phyloP scores from a whole-genome alignment of 2,113 vertebrate genomes.

The Aphyosemion australe region DNA sequence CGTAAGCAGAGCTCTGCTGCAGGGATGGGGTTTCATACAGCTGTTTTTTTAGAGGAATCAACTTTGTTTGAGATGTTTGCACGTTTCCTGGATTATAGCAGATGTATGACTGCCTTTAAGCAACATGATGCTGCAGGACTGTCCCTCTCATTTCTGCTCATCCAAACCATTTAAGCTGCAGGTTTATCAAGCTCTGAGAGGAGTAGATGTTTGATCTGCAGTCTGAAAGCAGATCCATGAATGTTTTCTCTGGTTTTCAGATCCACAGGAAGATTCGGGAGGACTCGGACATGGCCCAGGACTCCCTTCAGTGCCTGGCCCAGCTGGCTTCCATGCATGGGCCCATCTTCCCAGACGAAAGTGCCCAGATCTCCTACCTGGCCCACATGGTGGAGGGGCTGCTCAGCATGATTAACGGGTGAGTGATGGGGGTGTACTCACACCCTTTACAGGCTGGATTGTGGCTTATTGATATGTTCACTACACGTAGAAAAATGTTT shows the following conservation, averaged over 20 bases:
- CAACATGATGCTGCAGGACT: too few species aligned
- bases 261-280: constrained; percentile 98
- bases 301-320: constrained; percentile 96
- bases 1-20: neutral
- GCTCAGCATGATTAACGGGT: constrained; percentile 98
- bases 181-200: too few species aligned
- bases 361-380: constrained; percentile 95
- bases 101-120: neutral
- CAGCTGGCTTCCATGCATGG: constrained; percentile 97
- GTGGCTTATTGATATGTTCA: neutral
- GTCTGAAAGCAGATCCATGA: neutral
- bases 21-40: neutral
- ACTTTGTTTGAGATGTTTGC: neutral
- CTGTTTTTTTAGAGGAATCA: neutral
- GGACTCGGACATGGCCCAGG: constrained; percentile 99
- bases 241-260: constrained; percentile 72
- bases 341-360: constrained; percentile 94
- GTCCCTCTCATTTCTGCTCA: too few species aligned
- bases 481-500: neutral
- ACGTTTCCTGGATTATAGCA: too few species aligned
- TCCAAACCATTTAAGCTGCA: too few species aligned
- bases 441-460: neutral
- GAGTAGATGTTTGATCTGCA: neutral
- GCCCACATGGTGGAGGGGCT: constrained; percentile 98
- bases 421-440: constrained; percentile 63